Percentiles rank a stretch among this genome's conserved stretches.
Conservation (phyloP, 2,797 vertebrate genomes). For the Neosalanx taihuensis region DNA sequence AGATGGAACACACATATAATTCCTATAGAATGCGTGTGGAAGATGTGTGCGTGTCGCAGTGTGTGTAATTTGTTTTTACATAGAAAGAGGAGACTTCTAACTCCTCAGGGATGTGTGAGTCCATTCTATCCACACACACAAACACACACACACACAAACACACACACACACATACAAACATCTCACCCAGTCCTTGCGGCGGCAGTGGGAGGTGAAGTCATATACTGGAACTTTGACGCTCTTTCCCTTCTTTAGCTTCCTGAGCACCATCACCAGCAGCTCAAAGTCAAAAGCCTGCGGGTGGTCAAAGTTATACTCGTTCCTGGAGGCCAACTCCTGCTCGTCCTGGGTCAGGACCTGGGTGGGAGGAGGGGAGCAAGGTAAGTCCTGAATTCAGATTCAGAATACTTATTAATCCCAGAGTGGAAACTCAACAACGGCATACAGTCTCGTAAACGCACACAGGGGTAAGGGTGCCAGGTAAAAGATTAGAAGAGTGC, state of each 20-base stretch:
- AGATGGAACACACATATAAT: slow-evolving; percentile 11
- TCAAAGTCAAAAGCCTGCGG: slow-evolving; percentile 90
- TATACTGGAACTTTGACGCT: slow-evolving; percentile 89
- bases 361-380: neutral
- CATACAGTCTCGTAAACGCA: neutral
- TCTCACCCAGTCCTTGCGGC: slow-evolving; percentile 85
- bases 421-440: neutral
- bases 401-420: too few species aligned
- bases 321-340: slow-evolving; percentile 78
- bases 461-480: too few species aligned
- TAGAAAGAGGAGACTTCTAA: slow-evolving; percentile 11
- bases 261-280: slow-evolving; percentile 78
- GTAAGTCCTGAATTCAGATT: too few species aligned
- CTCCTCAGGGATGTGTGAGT: slow-evolving; percentile 10
- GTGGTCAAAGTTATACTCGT: slow-evolving; percentile 89
- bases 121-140: too few species aligned
- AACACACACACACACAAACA: too few species aligned
- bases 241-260: slow-evolving; percentile 88
- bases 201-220: slow-evolving; percentile 83
- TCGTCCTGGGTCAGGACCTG: slow-evolving; percentile 84
- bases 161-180: slow-evolving; percentile 1
- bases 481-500: too few species aligned
- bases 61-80: too few species aligned
- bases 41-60: neutral
- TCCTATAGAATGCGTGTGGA: neutral